Evolutionary conservation across 1,140 invertebrate genomes (phyloP).

Genomic region (Bombus turneri): DNA sequence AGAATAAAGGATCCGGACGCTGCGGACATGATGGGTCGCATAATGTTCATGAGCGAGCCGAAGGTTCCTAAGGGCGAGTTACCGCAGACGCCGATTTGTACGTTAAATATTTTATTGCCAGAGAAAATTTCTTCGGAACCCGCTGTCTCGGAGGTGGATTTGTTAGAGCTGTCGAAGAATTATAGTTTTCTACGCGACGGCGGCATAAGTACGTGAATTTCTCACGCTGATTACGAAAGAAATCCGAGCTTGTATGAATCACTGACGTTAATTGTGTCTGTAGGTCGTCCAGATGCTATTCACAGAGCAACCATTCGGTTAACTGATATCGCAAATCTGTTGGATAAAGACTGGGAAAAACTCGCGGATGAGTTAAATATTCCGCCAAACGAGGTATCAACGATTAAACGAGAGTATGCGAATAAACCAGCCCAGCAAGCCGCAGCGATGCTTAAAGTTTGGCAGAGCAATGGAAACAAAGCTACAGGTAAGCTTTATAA

Average conservation of each 20-base stretch:
- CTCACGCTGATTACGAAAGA: no score
- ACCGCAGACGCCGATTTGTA: conserved; percentile 94
- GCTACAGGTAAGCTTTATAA: conserved; percentile 85
- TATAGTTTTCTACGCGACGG: conserved; percentile 85
- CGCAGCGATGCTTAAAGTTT: conserved; percentile 95
- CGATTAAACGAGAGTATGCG: conserved; percentile 93
- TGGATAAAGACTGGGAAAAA: conserved; percentile 96
- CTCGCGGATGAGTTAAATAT: conserved; percentile 93
- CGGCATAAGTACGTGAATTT: conserved; percentile 81
- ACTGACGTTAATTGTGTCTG: conserved; percentile 39
- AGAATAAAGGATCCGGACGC: conserved; percentile 92
- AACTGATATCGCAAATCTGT: conserved; percentile 94
- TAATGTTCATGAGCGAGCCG: conserved; percentile 97
- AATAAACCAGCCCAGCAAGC: conserved; percentile 94
- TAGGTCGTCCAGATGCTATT: conserved; percentile 86
- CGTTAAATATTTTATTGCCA: conserved; percentile 93
- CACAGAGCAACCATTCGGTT: conserved; percentile 91
- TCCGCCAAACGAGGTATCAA: conserved; percentile 92
- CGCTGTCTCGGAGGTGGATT: conserved; percentile 88
- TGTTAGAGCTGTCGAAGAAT: conserved; percentile 86
- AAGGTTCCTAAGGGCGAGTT: conserved; percentile 92
- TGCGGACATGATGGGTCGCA: conserved; percentile 87
- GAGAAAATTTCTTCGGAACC: conserved; percentile 88
- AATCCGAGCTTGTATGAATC: not conserved
- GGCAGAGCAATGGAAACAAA: conserved; percentile 89